Conservation (phyloP, 2,888 invertebrate species). For the Athalia rosae region DNA sequence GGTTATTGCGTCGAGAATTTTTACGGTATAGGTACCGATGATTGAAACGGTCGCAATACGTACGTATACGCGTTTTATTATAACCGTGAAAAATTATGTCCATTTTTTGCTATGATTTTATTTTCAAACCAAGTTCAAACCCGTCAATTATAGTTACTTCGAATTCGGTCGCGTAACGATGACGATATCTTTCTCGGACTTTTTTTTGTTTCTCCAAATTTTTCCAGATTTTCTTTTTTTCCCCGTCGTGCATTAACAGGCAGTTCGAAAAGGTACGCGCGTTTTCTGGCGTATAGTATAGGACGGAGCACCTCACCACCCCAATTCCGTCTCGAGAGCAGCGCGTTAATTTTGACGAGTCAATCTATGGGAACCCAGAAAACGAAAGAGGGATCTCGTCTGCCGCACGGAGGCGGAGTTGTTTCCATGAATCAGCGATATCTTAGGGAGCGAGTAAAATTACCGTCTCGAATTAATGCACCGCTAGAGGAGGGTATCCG, state of each 20-base stretch:
- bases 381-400: conserved; percentile 41
- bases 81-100: too few relatives aligned
- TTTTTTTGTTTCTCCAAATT: too few relatives aligned
- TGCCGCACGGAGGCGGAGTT: conserved; percentile 48
- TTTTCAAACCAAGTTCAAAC: too few relatives aligned
- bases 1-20: too few relatives aligned
- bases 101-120: too few relatives aligned
- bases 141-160: too few relatives aligned
- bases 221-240: neutral
- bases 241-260: neutral
- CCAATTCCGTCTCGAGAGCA: too few relatives aligned
- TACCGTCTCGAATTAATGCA: conserved; percentile 46
- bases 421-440: conserved; percentile 70
- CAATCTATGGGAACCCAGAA: conserved; percentile 59
- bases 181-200: too few relatives aligned
- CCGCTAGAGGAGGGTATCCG: neutral
- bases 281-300: neutral
- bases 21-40: too few relatives aligned
- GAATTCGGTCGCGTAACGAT: too few relatives aligned
- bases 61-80: too few relatives aligned
- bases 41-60: too few relatives aligned
- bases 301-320: neutral
- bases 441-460: conserved; percentile 62
- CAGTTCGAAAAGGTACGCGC: conserved; percentile 7
- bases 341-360: conserved; percentile 67